These are phyloP conservation scores for Callorhinus ursinus DNA, from an alignment of 2,113 vertebrate species.

Conservation along the genomic window DNA sequence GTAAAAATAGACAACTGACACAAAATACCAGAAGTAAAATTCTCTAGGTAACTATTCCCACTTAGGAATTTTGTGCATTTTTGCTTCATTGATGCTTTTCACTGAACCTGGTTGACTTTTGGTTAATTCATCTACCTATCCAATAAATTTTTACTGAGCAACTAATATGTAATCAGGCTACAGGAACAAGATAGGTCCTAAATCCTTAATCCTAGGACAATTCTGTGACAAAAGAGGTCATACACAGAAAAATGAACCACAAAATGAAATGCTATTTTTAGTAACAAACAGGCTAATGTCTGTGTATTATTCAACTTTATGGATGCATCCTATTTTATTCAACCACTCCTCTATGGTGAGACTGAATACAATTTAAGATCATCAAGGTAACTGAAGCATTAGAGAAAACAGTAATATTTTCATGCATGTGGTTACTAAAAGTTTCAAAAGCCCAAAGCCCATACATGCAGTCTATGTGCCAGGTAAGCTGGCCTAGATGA, in stretches of 20 bases:
- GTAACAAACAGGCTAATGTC: neutral
- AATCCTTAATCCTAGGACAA: neutral
- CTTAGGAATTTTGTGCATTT: neutral
- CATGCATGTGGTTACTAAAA: neutral
- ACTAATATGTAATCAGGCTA: neutral
- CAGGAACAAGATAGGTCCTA: neutral
- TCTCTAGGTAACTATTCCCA: neutral
- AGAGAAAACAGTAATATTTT: neutral
- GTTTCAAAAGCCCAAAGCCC: neutral
- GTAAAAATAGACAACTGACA: neutral
- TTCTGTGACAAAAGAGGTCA: neutral
- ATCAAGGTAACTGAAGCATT: neutral
- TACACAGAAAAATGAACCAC: neutral
- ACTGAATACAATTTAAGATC: neutral
- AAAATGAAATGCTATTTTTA: slow-evolving; percentile 1
- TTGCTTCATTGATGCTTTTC: neutral
- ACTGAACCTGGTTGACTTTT: neutral
- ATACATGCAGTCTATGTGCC: neutral
- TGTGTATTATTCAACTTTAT: neutral
- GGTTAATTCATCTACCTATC: neutral
- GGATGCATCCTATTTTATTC: neutral
- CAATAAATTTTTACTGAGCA: neutral
- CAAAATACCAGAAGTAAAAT: neutral
- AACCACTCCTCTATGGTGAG: neutral
- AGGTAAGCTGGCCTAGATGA: neutral